Evolutionary conservation across 2,888 invertebrate species (phyloP).

Genomic region (Synergus itoensis): DNA sequence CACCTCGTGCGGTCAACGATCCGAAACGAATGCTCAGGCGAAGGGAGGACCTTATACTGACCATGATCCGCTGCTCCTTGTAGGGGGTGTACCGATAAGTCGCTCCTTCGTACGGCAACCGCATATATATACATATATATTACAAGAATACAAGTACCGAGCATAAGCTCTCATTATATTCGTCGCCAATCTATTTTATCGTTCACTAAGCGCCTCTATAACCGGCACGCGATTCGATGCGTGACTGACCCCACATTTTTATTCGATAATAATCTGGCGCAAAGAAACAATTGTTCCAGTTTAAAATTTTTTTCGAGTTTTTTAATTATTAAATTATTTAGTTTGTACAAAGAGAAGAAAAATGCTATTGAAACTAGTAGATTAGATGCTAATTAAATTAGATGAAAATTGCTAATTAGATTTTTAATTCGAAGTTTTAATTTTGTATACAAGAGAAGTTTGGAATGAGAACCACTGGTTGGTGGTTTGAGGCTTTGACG

Average conservation of each 20-base stretch:
- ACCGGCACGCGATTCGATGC: not conserved
- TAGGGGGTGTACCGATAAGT: slow-evolving; percentile 69
- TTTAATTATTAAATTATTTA: not conserved
- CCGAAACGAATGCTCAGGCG: slow-evolving; percentile 47
- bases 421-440: not conserved
- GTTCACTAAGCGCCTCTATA: not conserved
- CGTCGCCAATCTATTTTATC: not conserved
- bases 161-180: not conserved
- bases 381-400: too few species aligned
- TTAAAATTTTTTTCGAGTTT: not conserved
- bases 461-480: slow-evolving; percentile 30
- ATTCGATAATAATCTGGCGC: not conserved
- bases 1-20: slow-evolving; percentile 69
- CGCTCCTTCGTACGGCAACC: slow-evolving; percentile 54
- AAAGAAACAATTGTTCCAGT: not conserved
- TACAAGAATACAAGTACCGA: slow-evolving; percentile 12
- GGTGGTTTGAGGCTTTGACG: not conserved
- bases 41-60: slow-evolving; percentile 62
- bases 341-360: not conserved
- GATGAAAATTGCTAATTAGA: not conserved
- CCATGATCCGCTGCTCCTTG: slow-evolving; percentile 67
- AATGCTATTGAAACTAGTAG: not conserved
- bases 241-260: not conserved
- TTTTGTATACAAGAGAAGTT: not conserved
- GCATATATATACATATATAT: slow-evolving; percentile 49